Evolutionary conservation across 1,140 invertebrate genomes (phyloP), one percentile per base, ranked within the genome.

Genomic region (Lasioglossum albipes): DNA sequence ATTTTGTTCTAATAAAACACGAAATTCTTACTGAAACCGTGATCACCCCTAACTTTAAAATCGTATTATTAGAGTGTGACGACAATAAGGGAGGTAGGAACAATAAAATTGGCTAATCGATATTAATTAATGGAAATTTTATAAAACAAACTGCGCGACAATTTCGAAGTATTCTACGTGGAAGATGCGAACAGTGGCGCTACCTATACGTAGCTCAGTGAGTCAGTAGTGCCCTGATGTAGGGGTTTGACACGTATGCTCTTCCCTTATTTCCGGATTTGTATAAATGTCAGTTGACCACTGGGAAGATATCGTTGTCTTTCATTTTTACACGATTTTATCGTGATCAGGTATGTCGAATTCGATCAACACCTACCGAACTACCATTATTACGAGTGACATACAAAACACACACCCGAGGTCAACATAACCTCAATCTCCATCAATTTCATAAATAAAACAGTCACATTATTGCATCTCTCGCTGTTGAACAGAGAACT

Each of bases 161-260:
- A 7, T 42, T 65, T 73, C 16, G 49, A 65, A 79, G n/a, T 12
- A 27, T 16, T 49, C 22, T 65, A 79, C 49, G 45, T 73, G 36
- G 69, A 73, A 18, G 49, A 10, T 7, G 16, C 54, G 12, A 31
- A 73, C 7, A 0, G 61, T 73, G 49, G 76, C 76, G 69, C 76
- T 62, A 73, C 22, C 76, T 73, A 18, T 10, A 22, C 27, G 6
- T 41, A 41, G 1, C 12, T 7, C n/a, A n/a, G n/a, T n/a, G 3
- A 36, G 2, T 36, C 36, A 22, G 10, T 49, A 49, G 22, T 42
- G 41, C 59, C 65, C 36, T 70, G 41, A 20, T 12, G 9, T 62
- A 45, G 67, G 78, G 67, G 42, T 75, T 84, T 88, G 89, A 89
- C 89, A 90, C 87, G 87, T 88, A 88, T 84, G 84, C 82, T 81